Evolutionary conservation across 2,113 vertebrate species (phyloP), one percentile per base, ranked within the genome.

Genomic region (Bubalus kerabau): DNA sequence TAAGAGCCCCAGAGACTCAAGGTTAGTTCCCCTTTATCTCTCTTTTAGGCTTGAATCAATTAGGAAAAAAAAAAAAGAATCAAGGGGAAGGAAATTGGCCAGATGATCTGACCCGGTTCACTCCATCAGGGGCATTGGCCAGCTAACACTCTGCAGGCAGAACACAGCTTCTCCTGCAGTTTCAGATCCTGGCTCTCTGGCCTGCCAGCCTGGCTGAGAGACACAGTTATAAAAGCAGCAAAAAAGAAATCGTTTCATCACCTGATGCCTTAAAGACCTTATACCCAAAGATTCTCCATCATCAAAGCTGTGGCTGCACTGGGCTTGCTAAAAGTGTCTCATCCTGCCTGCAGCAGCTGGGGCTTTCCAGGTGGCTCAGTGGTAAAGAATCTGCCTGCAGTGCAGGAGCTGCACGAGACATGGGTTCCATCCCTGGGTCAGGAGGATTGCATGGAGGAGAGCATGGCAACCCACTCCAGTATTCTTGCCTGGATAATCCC

Each of bases 81-180:
- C 14, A 21, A n/a, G 26, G 11, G 24, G 28, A 62, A 32, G 19
- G 16, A 6, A 2, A 0, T 2, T 3, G 28, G 17, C 26, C 46
- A 2, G 76, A 3, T 19, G 59, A 54, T 3, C 17, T 0, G 2
- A 5, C 7, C 2, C 0, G 0, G 1, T 14, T 23, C 5, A 0
- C 2, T 0, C 2, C 2, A 36, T 56, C 10, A 3, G 21, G 48
- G 40, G 10, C 17, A 8, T 40, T 5, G 74, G 9, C 5, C 0
- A 6, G 28, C 8, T 0, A 2, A 40, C 3, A 30, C 62, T 6
- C 23, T 8, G 8, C 32, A 2, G 21, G 9, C 26, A 28, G 95
- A 15, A 13, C 1, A 21, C 6, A n/a, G n/a, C 36, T 8, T 5
- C 28, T 36, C n/a, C 14, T 26, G 30, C 2, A 5, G 48, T 24